Percentiles rank a stretch among this genome's conserved stretches.
Conservation (phyloP, 2,113 vertebrate genomes). For the Elachura formosa region DNA sequence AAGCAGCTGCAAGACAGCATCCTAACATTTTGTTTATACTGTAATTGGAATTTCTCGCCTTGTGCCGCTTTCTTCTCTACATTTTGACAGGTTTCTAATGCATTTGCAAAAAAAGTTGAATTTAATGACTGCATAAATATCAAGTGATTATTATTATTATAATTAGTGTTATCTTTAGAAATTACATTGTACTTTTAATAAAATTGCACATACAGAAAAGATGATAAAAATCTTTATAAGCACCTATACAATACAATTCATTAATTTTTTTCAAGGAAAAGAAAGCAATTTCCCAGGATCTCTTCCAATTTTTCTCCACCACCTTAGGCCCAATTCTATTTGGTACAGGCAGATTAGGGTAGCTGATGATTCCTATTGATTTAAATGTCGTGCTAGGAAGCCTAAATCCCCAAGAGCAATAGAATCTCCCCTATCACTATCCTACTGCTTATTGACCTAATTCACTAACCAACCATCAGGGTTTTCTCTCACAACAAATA, state of each 20-base stretch:
- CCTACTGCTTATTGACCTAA: constrained; percentile 66
- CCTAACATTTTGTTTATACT: neutral
- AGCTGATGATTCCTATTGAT: constrained; percentile 61
- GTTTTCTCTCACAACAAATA: constrained; percentile 63
- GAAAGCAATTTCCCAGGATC: neutral
- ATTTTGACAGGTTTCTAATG: neutral
- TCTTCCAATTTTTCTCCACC: constrained; percentile 21
- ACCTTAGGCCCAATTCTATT: constrained; percentile 32
- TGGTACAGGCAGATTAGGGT: constrained; percentile 17
- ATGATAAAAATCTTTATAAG: neutral
- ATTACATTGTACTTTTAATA: neutral
- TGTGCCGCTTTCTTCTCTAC: neutral
- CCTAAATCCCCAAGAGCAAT: constrained; percentile 63
- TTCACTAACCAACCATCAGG: constrained; percentile 66
- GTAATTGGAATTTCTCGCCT: neutral
- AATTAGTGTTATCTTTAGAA: neutral
- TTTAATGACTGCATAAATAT: neutral
- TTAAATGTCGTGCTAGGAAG: constrained; percentile 58
- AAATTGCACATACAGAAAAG: neutral
- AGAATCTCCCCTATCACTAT: constrained; percentile 65
- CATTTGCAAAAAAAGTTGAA: neutral
- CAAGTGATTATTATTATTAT: neutral
- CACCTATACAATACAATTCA: neutral
- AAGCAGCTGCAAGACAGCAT: neutral
- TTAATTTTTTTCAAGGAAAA: neutral